A percentile compares a stretch with the other conserved stretches of the same genome.
phyloP scores from a whole-genome alignment of 2,797 vertebrate species.

The Hyperoplus immaculatus region DNA sequence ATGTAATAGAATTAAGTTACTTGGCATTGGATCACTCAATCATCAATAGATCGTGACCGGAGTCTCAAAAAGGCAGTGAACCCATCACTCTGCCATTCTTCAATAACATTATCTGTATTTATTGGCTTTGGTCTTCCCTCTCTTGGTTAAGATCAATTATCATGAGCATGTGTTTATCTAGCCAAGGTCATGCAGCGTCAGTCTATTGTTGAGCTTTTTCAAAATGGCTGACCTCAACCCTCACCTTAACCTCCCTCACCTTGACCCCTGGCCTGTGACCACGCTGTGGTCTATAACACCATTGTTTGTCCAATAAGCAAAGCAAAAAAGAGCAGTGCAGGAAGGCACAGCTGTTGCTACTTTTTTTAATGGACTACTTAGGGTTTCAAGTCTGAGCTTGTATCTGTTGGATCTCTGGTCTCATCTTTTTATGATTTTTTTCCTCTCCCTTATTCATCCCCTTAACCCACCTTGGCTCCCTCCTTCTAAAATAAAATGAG shows the following conservation, averaged over 20 bases:
- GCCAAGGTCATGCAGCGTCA: slow-evolving; percentile 65
- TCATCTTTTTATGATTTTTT: slow-evolving; percentile 17
- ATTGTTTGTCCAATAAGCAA: slow-evolving; percentile 50
- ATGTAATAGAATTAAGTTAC: slow-evolving; percentile 32
- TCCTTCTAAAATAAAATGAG: slow-evolving; percentile 60
- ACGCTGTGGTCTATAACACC: slow-evolving; percentile 28
- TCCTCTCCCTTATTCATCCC: slow-evolving; percentile 27
- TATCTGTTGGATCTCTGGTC: slow-evolving; percentile 24
- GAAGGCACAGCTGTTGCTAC: slow-evolving; percentile 61
- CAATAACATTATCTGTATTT: slow-evolving; percentile 71
- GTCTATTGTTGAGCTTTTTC: slow-evolving; percentile 67
- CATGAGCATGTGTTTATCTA: slow-evolving; percentile 72
- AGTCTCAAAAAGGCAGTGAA: slow-evolving; percentile 25
- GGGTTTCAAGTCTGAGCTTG: slow-evolving; percentile 32
- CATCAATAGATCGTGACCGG: slow-evolving; percentile 29
- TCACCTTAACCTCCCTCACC: slow-evolving; percentile 55
- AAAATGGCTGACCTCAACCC: slow-evolving; percentile 68
- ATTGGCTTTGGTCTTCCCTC: slow-evolving; percentile 36
- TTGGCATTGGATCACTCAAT: slow-evolving; percentile 37
- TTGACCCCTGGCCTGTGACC: slow-evolving; percentile 62
- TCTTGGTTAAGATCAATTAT: slow-evolving; percentile 66
- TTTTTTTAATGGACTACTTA: slow-evolving; percentile 48
- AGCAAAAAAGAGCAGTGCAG: slow-evolving; percentile 5
- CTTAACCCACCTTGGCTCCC: slow-evolving; percentile 33
- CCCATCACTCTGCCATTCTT: slow-evolving; percentile 13